Base-by-base conservation (phyloP, 1,140 invertebrate species). In the Colletes gigas region DNA sequence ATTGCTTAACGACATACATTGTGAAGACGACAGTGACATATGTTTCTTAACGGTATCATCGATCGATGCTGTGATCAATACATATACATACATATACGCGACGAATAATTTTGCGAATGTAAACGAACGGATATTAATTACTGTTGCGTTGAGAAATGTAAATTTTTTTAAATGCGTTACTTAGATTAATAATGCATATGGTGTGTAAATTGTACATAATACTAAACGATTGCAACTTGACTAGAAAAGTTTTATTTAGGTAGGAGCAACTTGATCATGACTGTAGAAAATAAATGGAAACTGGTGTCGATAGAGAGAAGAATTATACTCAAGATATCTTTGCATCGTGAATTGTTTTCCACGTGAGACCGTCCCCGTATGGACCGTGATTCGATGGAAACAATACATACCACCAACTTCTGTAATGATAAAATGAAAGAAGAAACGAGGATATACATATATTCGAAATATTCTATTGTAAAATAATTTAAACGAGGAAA, bases 311-410 rank as follows among this genome's bases (percentile, higher is more conserved):
- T 68, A 15, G 15, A 21, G 44, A 10, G 30, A 14, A 1, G 14
- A 68, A 78, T 78, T 66, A 71, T 67, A 83, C 77, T 87, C 65
- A 88, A 74, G 89, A 90, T 84, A 90, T 89, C 80, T 92, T 90
- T 65, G 83, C 83, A 88, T 94, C 93, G 60, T 96, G 94, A 17
- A 96, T 94, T 0, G 96, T 96, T 78, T 95, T 94, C 96, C 97
- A 98, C 3, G 95, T 95, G 0, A 98, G 92, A 6, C 98, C 98
- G 89, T 96, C 95, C 6, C 97, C 97, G 52, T 94, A 91, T 0
- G 98, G 97, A 30, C 93, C 94, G 92, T 98, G 97, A 47, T 90
- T 92, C 0, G 98, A 98, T 52, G 98, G 98, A 50, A 98, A 93
- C 57, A 98, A 78, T 52, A 98, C 93, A 89, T 97, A 95, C 82